phyloP scores from a whole-genome alignment of 2,888 invertebrate genomes.

The Macaria notata region DNA sequence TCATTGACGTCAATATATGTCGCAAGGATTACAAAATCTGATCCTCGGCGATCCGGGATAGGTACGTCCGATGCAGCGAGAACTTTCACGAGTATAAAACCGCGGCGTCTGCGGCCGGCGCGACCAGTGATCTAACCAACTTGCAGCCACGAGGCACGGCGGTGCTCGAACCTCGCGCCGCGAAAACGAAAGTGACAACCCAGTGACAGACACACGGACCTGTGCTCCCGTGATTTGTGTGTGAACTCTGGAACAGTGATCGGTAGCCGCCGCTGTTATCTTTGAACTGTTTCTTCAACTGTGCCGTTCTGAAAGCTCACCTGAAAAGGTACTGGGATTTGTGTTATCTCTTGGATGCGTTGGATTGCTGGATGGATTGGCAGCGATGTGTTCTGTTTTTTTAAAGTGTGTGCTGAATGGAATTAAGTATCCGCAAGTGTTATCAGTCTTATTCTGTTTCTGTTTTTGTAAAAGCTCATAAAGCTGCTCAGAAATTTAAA shows the following conservation, averaged over 20 bases:
- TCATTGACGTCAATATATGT: constrained; percentile 54
- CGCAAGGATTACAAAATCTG: constrained; percentile 71
- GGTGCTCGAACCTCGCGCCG: constrained; percentile 48
- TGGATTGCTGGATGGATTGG: constrained; percentile 17
- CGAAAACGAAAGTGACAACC: constrained; percentile 74
- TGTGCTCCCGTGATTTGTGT: constrained; percentile 68
- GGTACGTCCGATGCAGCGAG: constrained; percentile 51
- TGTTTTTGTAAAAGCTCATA: too few species aligned
- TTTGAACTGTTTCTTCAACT: constrained; percentile 70
- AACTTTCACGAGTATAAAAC: constrained; percentile 81
- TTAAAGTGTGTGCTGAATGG: constrained; percentile 3
- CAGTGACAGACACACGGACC: constrained; percentile 55
- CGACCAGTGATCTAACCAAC: constrained; percentile 68
- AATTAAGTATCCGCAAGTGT: constrained; percentile 15
- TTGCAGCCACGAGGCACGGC: constrained; percentile 51
- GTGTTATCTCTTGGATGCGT: constrained; percentile 43
- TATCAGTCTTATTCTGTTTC: background rate
- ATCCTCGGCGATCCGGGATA: constrained; percentile 74
- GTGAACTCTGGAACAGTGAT: constrained; percentile 76
- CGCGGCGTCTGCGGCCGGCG: constrained; percentile 57
- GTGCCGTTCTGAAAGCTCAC: constrained; percentile 51
- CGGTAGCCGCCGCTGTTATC: constrained; percentile 75
- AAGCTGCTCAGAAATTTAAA: too few species aligned
- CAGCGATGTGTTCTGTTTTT: constrained; percentile 6
- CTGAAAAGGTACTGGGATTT: constrained; percentile 69